Percentiles rank a stretch among this genome's conserved stretches.
Conservation (phyloP, 1,140 invertebrate genomes). For the Drosophila prosaltans region DNA sequence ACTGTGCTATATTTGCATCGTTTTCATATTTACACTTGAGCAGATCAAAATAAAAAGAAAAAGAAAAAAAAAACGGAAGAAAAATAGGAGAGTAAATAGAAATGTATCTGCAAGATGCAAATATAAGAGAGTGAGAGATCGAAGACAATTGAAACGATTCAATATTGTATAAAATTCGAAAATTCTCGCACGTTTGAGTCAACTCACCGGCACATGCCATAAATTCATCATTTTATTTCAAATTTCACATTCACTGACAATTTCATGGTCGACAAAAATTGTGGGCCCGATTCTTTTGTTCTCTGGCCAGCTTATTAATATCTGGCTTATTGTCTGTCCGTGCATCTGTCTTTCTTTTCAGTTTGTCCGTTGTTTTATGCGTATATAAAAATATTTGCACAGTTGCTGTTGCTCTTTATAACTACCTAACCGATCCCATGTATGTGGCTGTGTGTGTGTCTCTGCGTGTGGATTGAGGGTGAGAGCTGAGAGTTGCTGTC, state of each 20-base stretch:
- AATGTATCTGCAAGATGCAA: conserved; percentile 50
- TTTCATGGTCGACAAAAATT: conserved; percentile 71
- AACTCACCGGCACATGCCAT: conserved; percentile 37
- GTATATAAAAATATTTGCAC: conserved; percentile 71
- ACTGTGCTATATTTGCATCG: conserved; percentile 50
- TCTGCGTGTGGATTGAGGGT: conserved; percentile 27
- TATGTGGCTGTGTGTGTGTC: neutral
- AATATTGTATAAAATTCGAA: conserved; percentile 46
- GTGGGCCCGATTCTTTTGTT: conserved; percentile 67
- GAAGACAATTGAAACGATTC: conserved; percentile 34
- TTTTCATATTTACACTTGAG: conserved; percentile 49
- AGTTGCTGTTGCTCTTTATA: conserved; percentile 65
- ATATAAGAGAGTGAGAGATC: conserved; percentile 7
- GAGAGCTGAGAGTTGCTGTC: conserved; percentile 54
- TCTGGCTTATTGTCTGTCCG: conserved; percentile 6
- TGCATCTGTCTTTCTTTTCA: conserved; percentile 21
- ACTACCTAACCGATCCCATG: conserved; percentile 37
- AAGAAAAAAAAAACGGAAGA: neutral
- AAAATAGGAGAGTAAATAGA: neutral
- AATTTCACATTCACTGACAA: conserved; percentile 79
- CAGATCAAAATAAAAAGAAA: neutral
- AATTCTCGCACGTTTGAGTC: conserved; percentile 73
- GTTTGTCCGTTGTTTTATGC: conserved; percentile 58
- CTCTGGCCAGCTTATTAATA: conserved; percentile 44
- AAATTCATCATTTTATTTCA: conserved; percentile 81